Base-by-base conservation (phyloP, 2,888 invertebrate species). In the Onchidella celtica region DNA sequence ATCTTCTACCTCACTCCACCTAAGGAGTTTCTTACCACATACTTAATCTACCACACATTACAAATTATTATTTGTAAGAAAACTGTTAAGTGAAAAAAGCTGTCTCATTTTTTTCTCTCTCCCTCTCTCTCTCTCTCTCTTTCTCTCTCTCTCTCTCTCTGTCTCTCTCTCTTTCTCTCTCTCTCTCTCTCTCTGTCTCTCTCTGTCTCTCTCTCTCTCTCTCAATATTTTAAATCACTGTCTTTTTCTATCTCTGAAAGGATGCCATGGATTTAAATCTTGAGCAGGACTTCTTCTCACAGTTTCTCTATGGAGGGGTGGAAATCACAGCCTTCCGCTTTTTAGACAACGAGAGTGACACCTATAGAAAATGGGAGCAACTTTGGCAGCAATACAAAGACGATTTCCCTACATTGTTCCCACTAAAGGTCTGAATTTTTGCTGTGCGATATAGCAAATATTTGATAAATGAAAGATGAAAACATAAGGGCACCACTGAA, bases 311-410 rank as follows among this genome's bases (percentile, higher is more conserved):
- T 93, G 97, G 97, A 14, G 98, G 98, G 59, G 98, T 98, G 40
- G 98, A 98, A 94, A 97, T 99, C 87, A 98, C 98, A 0, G 97
- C 98, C 6, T 96, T 99, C 91, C 95, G 97, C 85, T 94, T 99
- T 87, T 96, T 99, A 69, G 97, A 98, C 93, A 85, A 81, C 47
- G 66, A 72, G 40, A 82, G 74, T 29, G 72, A 82, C 55, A 79
- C 76, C 14, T 86, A 85, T 73, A 72, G 69, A 38, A 63, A 73
- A 4, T 85, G 84, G 82, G 63, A 85, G 34, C 83, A 81, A 29
- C 29, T 83, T 24, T 85, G 84, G 82, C 47, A 66, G 27, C 57
- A 82, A 38, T 59, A 81, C 63, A 63, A 66, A 21, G 75, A 83
- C 1, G 55, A 86, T 34, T 85, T 77, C 27, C 79, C 84, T 3